A percentile compares a stretch with the other conserved stretches of the same genome.
Evolutionary conservation across 2,888 invertebrate species (phyloP).

Genomic region (Philereme transversata): DNA sequence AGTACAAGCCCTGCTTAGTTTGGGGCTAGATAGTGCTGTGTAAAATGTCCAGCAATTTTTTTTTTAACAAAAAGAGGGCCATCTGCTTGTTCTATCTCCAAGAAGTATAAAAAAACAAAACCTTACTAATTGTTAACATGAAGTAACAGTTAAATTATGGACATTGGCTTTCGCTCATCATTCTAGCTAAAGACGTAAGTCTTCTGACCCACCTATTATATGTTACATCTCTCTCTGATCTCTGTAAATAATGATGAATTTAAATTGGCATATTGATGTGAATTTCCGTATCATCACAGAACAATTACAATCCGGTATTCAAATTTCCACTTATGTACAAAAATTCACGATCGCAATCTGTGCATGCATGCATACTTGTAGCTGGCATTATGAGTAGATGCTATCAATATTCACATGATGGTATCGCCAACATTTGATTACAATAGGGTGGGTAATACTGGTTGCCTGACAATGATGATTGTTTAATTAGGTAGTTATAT

Average conservation of each 20-base stretch:
- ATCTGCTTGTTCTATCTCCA: no score
- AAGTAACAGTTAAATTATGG: no score
- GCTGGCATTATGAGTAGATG: constrained; percentile 30
- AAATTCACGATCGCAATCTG: constrained; percentile 33
- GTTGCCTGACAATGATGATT: constrained; percentile 8
- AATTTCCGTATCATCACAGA: constrained; percentile 23
- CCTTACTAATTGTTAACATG: no score
- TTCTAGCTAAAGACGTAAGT: no score
- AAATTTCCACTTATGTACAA: constrained; percentile 24
- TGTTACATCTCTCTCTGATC: no score
- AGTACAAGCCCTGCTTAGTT: no score
- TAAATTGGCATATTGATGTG: constrained; percentile 10
- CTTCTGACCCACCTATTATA: no score
- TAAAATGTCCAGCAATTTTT: no score
- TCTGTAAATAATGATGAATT: neutral
- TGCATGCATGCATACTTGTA: constrained; percentile 34
- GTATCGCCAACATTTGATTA: constrained; percentile 30
- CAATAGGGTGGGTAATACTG: constrained; percentile 26
- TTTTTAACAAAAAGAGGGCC: no score
- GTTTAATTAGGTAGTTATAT: constrained; percentile 2
- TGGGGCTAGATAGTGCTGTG: no score
- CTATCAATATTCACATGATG: constrained; percentile 35
- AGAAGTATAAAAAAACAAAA: no score
- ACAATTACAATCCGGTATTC: constrained; percentile 23
- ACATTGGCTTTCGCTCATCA: no score